These are phyloP conservation scores for Pentalonia nigronervosa DNA, from an alignment of 1,140 invertebrate genomes.

Conservation along the genomic window DNA sequence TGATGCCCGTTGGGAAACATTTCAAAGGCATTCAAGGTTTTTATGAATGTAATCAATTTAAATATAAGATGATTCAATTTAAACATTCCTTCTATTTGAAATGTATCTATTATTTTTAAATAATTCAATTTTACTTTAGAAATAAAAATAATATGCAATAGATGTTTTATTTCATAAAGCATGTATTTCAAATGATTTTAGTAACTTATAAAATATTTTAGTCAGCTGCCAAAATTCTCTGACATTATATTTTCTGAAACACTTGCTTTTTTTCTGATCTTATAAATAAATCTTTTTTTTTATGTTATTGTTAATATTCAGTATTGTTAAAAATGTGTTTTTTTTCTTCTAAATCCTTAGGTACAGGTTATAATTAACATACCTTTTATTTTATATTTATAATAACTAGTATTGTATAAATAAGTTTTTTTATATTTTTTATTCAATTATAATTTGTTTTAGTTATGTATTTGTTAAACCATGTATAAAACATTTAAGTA, in stretches of 20 bases:
- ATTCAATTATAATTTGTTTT: neutral
- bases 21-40: conserved; percentile 57
- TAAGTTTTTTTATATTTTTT: neutral
- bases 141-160: neutral
- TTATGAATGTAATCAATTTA: neutral
- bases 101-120: neutral
- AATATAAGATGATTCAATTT: neutral
- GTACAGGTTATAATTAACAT: neutral
- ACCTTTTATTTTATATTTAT: neutral
- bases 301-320: neutral
- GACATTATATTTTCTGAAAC: neutral
- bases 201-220: neutral
- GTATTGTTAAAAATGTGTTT: neutral
- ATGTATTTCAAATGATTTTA: neutral
- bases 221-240: neutral
- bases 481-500: conserved; percentile 5
- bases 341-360: neutral
- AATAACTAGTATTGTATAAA: neutral
- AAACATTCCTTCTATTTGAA: neutral
- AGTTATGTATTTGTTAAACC: neutral
- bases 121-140: neutral
- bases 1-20: conserved; percentile 84
- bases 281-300: neutral
- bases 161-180: neutral
- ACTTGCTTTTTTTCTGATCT: neutral